A percentile compares a stretch with the other conserved stretches of the same genome.
Evolutionary conservation across 2,113 vertebrate genomes (phyloP).

Genomic region (Hylia prasina): DNA sequence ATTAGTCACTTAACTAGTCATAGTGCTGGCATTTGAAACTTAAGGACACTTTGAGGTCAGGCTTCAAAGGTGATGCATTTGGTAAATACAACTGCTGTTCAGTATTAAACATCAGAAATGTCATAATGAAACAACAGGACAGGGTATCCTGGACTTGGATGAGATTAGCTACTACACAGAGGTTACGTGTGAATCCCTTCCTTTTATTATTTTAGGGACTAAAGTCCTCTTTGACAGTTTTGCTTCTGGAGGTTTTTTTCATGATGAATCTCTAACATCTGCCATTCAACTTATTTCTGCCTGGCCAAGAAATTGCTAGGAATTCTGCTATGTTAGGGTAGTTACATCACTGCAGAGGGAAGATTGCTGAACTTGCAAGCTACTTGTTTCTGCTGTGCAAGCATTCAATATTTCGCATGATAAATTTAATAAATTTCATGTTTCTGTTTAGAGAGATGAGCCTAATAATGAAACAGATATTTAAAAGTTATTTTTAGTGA

Average conservation of each 20-base stretch:
- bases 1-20: neutral
- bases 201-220: neutral
- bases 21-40: neutral
- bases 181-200: rapidly evolving
- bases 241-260: neutral
- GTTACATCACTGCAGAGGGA: neutral
- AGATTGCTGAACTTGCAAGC: constrained; percentile 41
- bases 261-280: neutral
- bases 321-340: neutral
- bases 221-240: neutral
- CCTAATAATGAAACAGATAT: neutral
- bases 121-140: neutral
- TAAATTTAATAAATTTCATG: neutral
- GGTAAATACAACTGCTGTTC: neutral
- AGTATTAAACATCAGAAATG: neutral
- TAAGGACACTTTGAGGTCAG: neutral
- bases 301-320: neutral
- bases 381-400: constrained; percentile 41
- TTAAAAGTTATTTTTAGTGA: constrained; percentile 37
- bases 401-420: neutral
- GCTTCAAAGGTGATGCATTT: neutral
- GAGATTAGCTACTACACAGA: neutral
- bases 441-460: neutral
- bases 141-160: neutral
- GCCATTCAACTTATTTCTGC: neutral